Conservation (phyloP, 2,113 vertebrate genomes). For the Chlorocebus sabaeus region DNA sequence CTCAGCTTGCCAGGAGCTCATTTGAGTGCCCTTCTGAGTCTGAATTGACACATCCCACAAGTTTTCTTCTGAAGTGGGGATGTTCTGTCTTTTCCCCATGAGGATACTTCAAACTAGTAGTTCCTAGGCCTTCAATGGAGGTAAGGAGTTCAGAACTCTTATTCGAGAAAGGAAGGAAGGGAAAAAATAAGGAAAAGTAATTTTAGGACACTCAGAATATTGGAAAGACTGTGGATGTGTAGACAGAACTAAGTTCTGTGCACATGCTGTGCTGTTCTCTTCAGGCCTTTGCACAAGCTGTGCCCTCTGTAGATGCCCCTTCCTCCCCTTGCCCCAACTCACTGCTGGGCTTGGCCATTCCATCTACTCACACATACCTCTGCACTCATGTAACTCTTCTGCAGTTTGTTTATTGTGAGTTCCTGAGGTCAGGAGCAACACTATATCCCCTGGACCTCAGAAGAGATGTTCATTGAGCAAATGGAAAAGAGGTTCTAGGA, state of each 20-base stretch:
- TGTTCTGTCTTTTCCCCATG: background rate
- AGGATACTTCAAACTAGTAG: background rate
- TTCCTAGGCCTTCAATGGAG: background rate
- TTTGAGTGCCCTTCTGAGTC: background rate
- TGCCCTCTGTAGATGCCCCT: background rate
- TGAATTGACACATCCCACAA: background rate
- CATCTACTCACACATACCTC: too few relatives aligned
- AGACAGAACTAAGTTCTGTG: background rate
- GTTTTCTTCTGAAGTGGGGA: background rate
- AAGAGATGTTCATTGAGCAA: background rate
- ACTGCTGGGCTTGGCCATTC: fast-evolving
- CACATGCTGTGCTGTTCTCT: background rate
- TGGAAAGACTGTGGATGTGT: background rate
- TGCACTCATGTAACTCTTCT: background rate
- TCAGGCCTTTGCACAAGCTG: background rate
- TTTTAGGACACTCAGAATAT: background rate
- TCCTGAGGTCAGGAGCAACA: background rate
- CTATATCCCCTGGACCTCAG: background rate
- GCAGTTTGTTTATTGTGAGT: background rate
- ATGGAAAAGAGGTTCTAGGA: background rate
- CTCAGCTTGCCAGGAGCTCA: background rate
- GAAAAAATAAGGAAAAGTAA: background rate
- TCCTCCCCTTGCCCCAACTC: too few relatives aligned
- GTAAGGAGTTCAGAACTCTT: background rate
- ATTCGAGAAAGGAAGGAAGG: background rate